Base-by-base conservation (phyloP, 2,797 vertebrate genomes). In the Varecia variegata region DNA sequence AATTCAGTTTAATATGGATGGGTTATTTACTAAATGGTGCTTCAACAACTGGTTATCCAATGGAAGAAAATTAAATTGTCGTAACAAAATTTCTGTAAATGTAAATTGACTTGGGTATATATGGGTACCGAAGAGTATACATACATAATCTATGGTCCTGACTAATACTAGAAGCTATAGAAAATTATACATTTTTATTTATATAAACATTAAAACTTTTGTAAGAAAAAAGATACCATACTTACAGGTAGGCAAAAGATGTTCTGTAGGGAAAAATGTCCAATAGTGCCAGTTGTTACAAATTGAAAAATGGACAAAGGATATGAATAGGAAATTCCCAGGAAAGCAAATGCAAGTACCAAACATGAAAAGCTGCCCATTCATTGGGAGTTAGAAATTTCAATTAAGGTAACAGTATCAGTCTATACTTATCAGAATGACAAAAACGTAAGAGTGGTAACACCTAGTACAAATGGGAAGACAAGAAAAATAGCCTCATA, bases 361-460 rank as follows among this genome's bases (percentile, higher is more conserved):
- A 43, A 21, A 62, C 43, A n/a, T 1, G n/a, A 25, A 27, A 25
- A 17, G 38, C 0, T 5, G 12, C 12, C 21, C n/a, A 0, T 1
- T 25, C 13, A 1, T 30, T 32, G 12, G 67, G 4, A 27, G 74
- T 15, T 11, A 18, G 40, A n/a, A 43, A 52, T 0, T 50, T 14
- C 77, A 38, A 3, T 2, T 23, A 23, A 43, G 68, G 45, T 17
- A n/a, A 38, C 50, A 6, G 0, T 8, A 17, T 47, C n/a, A 4
- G 56, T 5, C 32, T 27, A 21, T 2, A 50, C 35, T 45, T 8
- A 14, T 13, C 2, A 47, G 40, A 14, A 45, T 20, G 47, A 50
- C n/a, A 21, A 52, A 58, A 60, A 17, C 3, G 10, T 2, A 4
- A 21, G 52, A 30, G 8, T 12, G 6, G 2, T 4, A 23, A 56